These are phyloP conservation scores for Vandiemenella viatica DNA, from an alignment of 2,888 invertebrate genomes.

Conservation along the genomic window DNA sequence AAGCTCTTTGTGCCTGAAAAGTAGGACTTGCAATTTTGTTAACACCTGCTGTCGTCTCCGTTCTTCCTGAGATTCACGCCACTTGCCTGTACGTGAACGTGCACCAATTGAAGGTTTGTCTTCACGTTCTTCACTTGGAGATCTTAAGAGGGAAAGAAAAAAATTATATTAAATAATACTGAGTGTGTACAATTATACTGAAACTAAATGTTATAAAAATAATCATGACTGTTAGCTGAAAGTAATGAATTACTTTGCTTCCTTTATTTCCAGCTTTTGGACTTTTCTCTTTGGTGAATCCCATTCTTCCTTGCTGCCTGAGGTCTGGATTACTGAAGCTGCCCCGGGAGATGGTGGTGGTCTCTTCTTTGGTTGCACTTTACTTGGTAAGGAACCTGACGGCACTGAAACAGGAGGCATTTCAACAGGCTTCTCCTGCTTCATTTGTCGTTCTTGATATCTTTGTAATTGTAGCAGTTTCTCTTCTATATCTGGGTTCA, in stretches of 20 bases:
- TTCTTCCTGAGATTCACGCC: conserved; percentile 33
- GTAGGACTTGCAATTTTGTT: conserved; percentile 50
- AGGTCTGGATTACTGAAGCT: conserved; percentile 1
- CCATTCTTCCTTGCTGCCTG: conserved; percentile 8
- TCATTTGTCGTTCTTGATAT: conserved; percentile 68
- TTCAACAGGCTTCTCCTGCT: conserved; percentile 32
- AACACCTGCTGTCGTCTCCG: conserved; percentile 36
- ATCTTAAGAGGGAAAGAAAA: neutral
- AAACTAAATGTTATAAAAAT: neutral
- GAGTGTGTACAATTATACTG: neutral
- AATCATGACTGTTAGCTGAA: neutral
- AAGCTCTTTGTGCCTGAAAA: conserved; percentile 78
- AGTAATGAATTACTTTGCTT: conserved; percentile 17
- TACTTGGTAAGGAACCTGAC: neutral
- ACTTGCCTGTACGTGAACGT: conserved; percentile 25
- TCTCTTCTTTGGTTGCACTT: conserved; percentile 23
- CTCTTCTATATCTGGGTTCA: conserved; percentile 85
- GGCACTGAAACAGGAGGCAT: neutral
- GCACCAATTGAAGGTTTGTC: conserved; percentile 5
- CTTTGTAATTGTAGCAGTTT: conserved; percentile 76
- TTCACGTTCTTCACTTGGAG: conserved; percentile 1
- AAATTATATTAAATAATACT: neutral
- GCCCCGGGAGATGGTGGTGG: conserved; percentile 15
- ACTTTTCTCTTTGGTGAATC: conserved; percentile 13
- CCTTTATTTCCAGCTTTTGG: conserved; percentile 17